These are phyloP conservation scores for Hymenopus coronatus DNA, from an alignment of 2,888 invertebrate genomes.

Conservation along the genomic window DNA sequence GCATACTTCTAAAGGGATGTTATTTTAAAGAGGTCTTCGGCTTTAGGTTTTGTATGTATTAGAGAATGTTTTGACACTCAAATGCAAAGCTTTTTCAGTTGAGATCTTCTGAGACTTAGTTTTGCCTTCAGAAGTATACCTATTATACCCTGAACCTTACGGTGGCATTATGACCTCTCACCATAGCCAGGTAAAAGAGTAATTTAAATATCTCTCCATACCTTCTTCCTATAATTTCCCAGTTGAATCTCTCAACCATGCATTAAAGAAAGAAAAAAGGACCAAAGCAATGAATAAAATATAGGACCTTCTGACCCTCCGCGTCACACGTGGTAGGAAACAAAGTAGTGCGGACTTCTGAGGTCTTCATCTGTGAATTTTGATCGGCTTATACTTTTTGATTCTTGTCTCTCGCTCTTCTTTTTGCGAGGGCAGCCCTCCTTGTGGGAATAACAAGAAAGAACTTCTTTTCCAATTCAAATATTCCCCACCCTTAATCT, in stretches of 20 bases:
- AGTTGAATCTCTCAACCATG: neutral
- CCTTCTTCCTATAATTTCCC: neutral
- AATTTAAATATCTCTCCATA: neutral
- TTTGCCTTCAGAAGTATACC: neutral
- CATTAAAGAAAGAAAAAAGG: neutral
- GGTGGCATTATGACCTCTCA: neutral
- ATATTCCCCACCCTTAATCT: neutral
- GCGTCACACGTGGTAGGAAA: neutral
- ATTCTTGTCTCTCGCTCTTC: neutral
- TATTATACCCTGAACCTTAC: neutral
- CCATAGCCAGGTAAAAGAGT: neutral
- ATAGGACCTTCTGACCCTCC: neutral
- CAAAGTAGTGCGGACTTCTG: neutral
- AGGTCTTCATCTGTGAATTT: neutral
- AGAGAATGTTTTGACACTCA: neutral
- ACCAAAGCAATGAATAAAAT: neutral
- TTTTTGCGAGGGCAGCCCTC: neutral
- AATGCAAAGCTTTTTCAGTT: neutral
- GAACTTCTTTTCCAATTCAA: neutral
- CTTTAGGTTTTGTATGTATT: neutral
- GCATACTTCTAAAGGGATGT: too few relatives aligned
- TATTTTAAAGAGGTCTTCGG: too few relatives aligned
- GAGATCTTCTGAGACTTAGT: too few relatives aligned
- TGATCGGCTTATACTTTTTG: neutral
- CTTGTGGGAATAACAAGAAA: neutral